Conservation (phyloP, 2,888 invertebrate genomes). For the Schizotus pectinicornis region DNA sequence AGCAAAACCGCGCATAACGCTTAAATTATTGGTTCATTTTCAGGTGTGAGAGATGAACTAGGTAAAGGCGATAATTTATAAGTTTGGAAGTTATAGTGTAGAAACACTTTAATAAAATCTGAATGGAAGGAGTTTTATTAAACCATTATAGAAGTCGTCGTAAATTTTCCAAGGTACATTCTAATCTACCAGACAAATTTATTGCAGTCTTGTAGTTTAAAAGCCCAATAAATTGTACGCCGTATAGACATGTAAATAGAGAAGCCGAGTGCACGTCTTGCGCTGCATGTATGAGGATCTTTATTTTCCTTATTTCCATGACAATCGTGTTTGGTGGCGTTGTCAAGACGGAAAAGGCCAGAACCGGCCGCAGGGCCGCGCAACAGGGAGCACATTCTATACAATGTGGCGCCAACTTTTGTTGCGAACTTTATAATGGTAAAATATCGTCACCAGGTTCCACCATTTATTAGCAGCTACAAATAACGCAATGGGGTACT, state of each 20-base stretch:
- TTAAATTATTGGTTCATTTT: too few species aligned
- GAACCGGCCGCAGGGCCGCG: too few species aligned
- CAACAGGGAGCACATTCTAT: too few species aligned
- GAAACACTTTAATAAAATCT: slow-evolving; percentile 32
- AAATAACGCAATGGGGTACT: too few species aligned
- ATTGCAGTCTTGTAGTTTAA: slow-evolving; percentile 49
- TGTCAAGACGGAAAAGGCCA: too few species aligned
- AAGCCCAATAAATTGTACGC: slow-evolving; percentile 45
- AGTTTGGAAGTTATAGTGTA: slow-evolving; percentile 27
- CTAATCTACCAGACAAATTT: slow-evolving; percentile 53
- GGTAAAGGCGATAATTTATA: slow-evolving; percentile 24
- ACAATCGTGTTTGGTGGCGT: slow-evolving; percentile 33
- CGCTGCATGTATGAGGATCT: slow-evolving; percentile 27
- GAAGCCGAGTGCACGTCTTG: slow-evolving; percentile 36
- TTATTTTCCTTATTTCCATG: slow-evolving; percentile 40
- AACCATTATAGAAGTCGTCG: slow-evolving; percentile 42
- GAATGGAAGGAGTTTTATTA: slow-evolving; percentile 37
- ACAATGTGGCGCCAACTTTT: too few species aligned
- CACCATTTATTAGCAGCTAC: too few species aligned
- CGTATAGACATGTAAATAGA: slow-evolving; percentile 52
- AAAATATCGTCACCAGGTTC: too few species aligned
- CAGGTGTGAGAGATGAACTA: too few species aligned
- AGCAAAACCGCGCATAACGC: too few species aligned
- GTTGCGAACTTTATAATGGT: too few species aligned
- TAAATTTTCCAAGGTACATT: slow-evolving; percentile 52